These are phyloP conservation scores for Dorcus parallelipipedus DNA, from an alignment of 2,888 invertebrate genomes.

Conservation along the genomic window DNA sequence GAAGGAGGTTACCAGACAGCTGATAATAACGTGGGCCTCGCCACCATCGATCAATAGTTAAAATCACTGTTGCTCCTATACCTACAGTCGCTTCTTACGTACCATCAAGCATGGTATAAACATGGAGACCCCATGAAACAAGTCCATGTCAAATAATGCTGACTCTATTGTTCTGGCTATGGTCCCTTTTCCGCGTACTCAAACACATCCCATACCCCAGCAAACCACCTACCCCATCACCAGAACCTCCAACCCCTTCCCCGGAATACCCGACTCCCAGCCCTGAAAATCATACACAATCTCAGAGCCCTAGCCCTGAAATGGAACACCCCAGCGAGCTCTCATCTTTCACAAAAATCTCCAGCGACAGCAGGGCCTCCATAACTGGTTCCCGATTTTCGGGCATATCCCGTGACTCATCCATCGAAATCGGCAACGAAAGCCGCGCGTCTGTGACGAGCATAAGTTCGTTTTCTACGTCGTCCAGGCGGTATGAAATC, in stretches of 20 bases:
- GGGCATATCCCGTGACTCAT: constrained; percentile 45
- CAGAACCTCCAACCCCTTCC: constrained; percentile 22
- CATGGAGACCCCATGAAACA: constrained; percentile 17
- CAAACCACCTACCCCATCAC: constrained; percentile 18
- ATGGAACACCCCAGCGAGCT: constrained; percentile 39
- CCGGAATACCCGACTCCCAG: constrained; percentile 49
- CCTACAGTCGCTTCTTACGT: background rate
- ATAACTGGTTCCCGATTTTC: constrained; percentile 17
- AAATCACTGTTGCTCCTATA: constrained; percentile 29
- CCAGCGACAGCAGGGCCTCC: constrained; percentile 34
- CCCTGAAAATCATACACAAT: constrained; percentile 46
- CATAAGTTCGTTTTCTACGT: constrained; percentile 48
- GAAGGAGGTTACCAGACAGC: constrained; percentile 11
- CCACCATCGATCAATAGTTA: constrained; percentile 28
- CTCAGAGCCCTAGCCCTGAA: constrained; percentile 37
- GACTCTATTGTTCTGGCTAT: constrained; percentile 61
- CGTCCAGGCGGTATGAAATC: constrained; percentile 47
- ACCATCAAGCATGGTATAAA: constrained; percentile 8
- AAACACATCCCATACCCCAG: constrained; percentile 34
- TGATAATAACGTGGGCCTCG: constrained; percentile 20
- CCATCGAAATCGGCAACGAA: constrained; percentile 46
- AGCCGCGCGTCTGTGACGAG: constrained; percentile 48
- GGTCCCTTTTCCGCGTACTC: constrained; percentile 61
- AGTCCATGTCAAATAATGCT: constrained; percentile 50
- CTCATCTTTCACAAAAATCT: constrained; percentile 39